Evolutionary conservation across 2,113 vertebrate species (phyloP).

Genomic region (Parus major): DNA sequence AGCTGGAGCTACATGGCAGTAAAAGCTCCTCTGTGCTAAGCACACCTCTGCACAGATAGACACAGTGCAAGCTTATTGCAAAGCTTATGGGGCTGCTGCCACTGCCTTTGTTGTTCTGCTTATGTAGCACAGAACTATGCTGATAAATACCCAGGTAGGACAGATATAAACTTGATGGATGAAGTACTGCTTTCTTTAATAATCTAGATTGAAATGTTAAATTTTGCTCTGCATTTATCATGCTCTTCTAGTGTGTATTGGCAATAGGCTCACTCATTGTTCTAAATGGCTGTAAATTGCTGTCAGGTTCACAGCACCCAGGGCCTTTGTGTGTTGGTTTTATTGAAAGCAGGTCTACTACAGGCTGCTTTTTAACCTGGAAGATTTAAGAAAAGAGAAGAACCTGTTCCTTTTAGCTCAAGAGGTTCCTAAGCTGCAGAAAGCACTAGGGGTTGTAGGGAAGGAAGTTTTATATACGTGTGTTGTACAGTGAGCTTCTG

Average conservation of each 20-base stretch:
- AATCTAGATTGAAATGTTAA: slow-evolving; percentile 8
- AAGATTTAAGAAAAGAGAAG: neutral
- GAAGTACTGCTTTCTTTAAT: slow-evolving; percentile 21
- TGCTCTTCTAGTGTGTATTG: neutral
- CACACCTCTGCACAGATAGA: neutral
- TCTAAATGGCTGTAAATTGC: neutral
- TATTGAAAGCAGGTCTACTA: neutral
- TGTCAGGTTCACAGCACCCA: neutral
- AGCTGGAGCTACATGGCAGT: neutral
- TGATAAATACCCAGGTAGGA: neutral
- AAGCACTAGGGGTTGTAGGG: neutral
- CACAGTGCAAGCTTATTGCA: neutral
- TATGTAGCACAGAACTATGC: neutral
- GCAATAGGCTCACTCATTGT: neutral
- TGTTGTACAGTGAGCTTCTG: neutral
- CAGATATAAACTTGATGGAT: slow-evolving; percentile 21
- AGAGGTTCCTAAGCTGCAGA: neutral
- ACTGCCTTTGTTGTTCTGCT: neutral
- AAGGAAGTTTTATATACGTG: neutral
- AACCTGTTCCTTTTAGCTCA: neutral
- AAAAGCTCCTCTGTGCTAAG: neutral
- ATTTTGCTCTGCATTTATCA: slow-evolving; percentile 4
- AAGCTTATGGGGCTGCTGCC: neutral
- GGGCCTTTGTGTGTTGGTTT: neutral
- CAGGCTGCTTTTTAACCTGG: neutral